phyloP scores from a whole-genome alignment of 2,888 invertebrate species.

The Ecliptopera silaceata region DNA sequence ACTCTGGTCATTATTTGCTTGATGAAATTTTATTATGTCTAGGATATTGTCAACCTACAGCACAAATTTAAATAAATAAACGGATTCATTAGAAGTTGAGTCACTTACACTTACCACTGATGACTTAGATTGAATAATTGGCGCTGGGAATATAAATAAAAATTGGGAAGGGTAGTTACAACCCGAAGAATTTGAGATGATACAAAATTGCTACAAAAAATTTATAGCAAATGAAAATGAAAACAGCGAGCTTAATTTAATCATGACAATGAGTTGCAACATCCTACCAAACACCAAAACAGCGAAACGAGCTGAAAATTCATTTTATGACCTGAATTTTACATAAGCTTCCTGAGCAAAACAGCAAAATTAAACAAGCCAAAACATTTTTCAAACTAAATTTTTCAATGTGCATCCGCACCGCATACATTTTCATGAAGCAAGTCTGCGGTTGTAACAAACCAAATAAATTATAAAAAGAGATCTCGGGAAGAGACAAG shows the following conservation, averaged over 20 bases:
- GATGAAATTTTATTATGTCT: no score
- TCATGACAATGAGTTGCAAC: conserved; percentile 24
- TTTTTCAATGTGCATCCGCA: conserved; percentile 50
- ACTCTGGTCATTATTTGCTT: no score
- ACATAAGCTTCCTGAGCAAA: conserved; percentile 19
- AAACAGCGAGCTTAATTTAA: conserved; percentile 17
- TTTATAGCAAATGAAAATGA: conserved; percentile 4
- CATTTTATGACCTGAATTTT: conserved; percentile 27
- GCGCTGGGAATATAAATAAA: not conserved
- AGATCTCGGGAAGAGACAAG: conserved; percentile 70
- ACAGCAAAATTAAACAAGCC: conserved; percentile 22
- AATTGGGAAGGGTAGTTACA: not conserved
- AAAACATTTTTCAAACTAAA: conserved; percentile 39
- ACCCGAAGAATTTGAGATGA: conserved; percentile 10
- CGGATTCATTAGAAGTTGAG: no score
- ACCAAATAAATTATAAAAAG: conserved; percentile 81
- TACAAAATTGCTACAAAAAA: conserved; percentile 14
- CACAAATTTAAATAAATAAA: no score
- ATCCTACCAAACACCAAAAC: conserved; percentile 11
- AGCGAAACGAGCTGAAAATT: conserved; percentile 18
- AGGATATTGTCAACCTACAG: no score
- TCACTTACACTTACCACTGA: no score
- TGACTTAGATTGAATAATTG: not conserved
- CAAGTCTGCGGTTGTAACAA: conserved; percentile 65
- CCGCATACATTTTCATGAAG: conserved; percentile 60